phyloP scores from a whole-genome alignment of 1,140 invertebrate genomes.

The Philotrypesis tridentata region DNA sequence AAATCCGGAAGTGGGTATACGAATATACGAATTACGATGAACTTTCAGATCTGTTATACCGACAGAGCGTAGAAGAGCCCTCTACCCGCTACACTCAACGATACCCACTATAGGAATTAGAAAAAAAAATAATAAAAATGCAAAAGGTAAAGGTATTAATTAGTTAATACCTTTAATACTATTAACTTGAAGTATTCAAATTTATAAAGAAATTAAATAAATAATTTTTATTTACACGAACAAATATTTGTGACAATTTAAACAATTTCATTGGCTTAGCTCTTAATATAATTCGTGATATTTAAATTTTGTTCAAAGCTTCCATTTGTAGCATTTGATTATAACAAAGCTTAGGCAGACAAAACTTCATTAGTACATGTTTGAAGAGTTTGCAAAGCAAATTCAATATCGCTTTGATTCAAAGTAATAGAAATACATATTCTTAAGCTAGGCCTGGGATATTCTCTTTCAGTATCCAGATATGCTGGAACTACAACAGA shows the following conservation, averaged over 20 bases:
- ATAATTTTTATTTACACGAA: conserved; percentile 33
- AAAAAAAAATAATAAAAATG: not conserved
- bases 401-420: conserved; percentile 71
- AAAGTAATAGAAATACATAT: conserved; percentile 74
- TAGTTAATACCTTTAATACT: not conserved
- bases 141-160: not conserved
- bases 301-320: not conserved
- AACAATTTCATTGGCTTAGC: not conserved
- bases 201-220: conserved; percentile 4
- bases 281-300: not conserved
- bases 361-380: conserved; percentile 64
- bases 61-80: not conserved
- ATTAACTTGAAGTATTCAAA: not conserved
- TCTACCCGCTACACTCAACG: no score
- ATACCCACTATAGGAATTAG: no score
- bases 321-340: not conserved
- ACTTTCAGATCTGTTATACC: not conserved
- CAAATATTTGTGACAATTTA: not conserved
- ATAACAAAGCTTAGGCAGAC: not conserved
- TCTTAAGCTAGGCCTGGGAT: conserved; percentile 75
- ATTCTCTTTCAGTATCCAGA: conserved; percentile 71
- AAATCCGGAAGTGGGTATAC: not conserved
- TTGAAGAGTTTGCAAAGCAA: conserved; percentile 64
- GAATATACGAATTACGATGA: no score
- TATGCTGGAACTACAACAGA: conserved; percentile 76